A percentile compares a stretch with the other conserved stretches of the same genome.
These are phyloP conservation scores for Hippocampus kuda DNA, from an alignment of 2,797 vertebrate species.

Conservation along the genomic window DNA sequence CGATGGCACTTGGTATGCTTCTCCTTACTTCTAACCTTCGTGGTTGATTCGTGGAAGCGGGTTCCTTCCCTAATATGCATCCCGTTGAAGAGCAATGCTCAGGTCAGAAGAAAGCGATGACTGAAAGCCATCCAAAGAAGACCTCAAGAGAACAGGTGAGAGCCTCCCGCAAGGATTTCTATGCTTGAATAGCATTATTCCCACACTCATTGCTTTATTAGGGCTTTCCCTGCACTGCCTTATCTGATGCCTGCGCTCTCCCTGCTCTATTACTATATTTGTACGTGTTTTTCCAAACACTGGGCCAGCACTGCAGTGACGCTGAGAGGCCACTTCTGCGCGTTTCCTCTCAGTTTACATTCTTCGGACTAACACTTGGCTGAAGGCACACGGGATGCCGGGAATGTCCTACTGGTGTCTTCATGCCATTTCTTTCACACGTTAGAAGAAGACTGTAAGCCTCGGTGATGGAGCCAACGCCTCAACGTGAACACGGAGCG, in stretches of 20 bases:
- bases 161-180: neutral
- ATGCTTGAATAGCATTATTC: slow-evolving; percentile 3
- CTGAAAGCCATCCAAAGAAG: slow-evolving; percentile 12
- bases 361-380: neutral
- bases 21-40: slow-evolving; percentile 32
- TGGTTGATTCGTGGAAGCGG: slow-evolving; percentile 43
- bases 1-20: slow-evolving; percentile 7
- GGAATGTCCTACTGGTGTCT: neutral
- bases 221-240: slow-evolving; percentile 10
- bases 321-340: slow-evolving; percentile 1
- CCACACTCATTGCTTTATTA: neutral
- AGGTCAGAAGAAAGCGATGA: slow-evolving; percentile 19
- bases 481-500: slow-evolving; percentile 8
- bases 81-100: slow-evolving; percentile 21
- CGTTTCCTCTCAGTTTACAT: slow-evolving; percentile 5
- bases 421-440: neutral
- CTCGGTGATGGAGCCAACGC: slow-evolving; percentile 46
- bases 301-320: slow-evolving; percentile 7
- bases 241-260: slow-evolving; percentile 38
- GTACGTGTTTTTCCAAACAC: slow-evolving; percentile 41
- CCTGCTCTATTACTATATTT: slow-evolving; percentile 58
- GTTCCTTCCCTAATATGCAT: slow-evolving; percentile 38
- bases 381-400: neutral
- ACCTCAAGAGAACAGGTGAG: slow-evolving; percentile 43
- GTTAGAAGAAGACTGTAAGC: slow-evolving; percentile 1